phyloP scores from a whole-genome alignment of 2,888 invertebrate species.

The Tenthredo notha region DNA sequence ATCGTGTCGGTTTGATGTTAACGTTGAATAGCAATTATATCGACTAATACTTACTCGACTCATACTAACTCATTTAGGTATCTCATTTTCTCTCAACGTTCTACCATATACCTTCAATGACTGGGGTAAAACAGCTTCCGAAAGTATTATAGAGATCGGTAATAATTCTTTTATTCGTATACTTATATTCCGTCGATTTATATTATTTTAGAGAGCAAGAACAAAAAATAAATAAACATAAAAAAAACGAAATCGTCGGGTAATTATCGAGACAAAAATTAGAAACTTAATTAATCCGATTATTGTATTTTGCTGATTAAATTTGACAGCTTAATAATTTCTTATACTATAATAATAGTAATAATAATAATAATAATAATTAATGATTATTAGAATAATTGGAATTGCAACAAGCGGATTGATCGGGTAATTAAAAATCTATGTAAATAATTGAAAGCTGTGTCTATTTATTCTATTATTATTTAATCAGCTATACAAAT shows the following conservation, averaged over 20 bases:
- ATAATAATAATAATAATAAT: slow-evolving; percentile 12
- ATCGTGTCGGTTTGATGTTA: neutral
- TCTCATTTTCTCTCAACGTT: neutral
- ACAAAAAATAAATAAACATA: too few relatives aligned
- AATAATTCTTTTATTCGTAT: neutral
- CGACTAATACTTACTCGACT: neutral
- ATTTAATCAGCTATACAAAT: neutral
- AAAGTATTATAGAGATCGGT: neutral
- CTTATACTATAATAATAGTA: neutral
- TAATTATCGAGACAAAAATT: neutral
- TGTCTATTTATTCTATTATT: slow-evolving; percentile 11
- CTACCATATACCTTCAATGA: neutral
- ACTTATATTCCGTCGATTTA: neutral
- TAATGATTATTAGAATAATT: slow-evolving; percentile 44
- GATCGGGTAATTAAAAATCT: slow-evolving; percentile 55
- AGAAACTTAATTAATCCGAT: neutral
- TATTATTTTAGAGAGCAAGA: neutral
- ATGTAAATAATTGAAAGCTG: slow-evolving; percentile 4
- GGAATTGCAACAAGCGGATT: slow-evolving; percentile 60
- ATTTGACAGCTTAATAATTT: neutral
- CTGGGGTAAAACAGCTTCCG: neutral
- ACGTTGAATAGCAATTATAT: neutral
- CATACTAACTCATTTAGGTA: neutral
- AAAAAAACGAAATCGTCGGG: neutral
- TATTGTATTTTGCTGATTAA: neutral